These are phyloP conservation scores for Mythimna pallens DNA, from an alignment of 2,888 invertebrate genomes.

Conservation along the genomic window DNA sequence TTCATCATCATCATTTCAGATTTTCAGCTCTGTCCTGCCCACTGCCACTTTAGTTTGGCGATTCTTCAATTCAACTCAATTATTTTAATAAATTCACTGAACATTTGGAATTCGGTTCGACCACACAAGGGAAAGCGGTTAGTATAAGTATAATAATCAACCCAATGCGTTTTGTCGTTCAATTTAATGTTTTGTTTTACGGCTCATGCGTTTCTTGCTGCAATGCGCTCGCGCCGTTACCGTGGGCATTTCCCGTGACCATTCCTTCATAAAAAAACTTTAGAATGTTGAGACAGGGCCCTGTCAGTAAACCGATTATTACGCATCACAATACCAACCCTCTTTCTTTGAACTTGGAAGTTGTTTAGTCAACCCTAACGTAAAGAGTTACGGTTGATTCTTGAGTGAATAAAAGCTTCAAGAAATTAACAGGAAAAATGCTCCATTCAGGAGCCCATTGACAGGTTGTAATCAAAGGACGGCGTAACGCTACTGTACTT, in stretches of 20 bases:
- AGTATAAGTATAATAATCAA: constrained; percentile 21
- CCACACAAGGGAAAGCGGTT: constrained; percentile 28
- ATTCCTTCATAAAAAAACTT: constrained; percentile 55
- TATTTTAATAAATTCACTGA: constrained; percentile 23
- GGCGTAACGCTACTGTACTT: constrained; percentile 58
- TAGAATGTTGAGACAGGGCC: constrained; percentile 62
- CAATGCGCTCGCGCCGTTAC: constrained; percentile 53
- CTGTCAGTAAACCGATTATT: constrained; percentile 59
- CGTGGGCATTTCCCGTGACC: constrained; percentile 80
- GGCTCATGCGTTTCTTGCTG: constrained; percentile 29
- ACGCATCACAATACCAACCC: constrained; percentile 52
- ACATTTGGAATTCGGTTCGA: constrained; percentile 27
- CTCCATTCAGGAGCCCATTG: constrained; percentile 56
- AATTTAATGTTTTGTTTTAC: constrained; percentile 34
- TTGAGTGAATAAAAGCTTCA: constrained; percentile 6
- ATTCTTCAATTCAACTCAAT: no score
- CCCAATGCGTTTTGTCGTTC: constrained; percentile 28
- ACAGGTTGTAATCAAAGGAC: constrained; percentile 62
- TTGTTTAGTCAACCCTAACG: constrained; percentile 4
- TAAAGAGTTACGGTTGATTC: constrained; percentile 14
- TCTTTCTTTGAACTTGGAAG: constrained; percentile 14
- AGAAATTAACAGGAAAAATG: constrained; percentile 50
- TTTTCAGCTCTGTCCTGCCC: no score
- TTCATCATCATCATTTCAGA: no score
- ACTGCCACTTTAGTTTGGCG: no score